Evolutionary conservation across 1,140 invertebrate genomes (phyloP).

Genomic region (Sitodiplosis mosellana): DNA sequence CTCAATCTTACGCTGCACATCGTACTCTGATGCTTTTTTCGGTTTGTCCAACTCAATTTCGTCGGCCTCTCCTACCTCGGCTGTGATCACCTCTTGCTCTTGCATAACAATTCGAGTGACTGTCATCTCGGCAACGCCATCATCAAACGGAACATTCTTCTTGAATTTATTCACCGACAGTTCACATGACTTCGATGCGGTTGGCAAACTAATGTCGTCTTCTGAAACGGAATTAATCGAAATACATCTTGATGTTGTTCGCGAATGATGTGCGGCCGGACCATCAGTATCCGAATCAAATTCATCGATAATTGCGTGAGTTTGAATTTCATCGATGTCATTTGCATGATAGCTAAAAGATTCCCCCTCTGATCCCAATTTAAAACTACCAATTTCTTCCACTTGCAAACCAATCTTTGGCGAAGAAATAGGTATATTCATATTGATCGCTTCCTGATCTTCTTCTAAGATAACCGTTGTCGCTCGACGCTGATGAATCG

Average conservation of each 20-base stretch:
- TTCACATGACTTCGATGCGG: constrained; percentile 32
- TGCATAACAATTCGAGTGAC: constrained; percentile 11
- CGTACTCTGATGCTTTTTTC: neutral
- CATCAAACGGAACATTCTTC: constrained; percentile 12
- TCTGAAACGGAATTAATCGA: constrained; percentile 45
- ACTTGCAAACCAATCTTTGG: constrained; percentile 30
- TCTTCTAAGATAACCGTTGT: constrained; percentile 36
- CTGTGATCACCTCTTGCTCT: constrained; percentile 8
- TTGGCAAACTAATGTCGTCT: constrained; percentile 37
- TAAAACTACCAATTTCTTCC: constrained; percentile 40
- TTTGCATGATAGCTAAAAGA: constrained; percentile 1
- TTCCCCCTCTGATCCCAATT: constrained; percentile 26
- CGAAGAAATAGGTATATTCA: constrained; percentile 27
- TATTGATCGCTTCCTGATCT: constrained; percentile 13
- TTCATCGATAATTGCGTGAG: constrained; percentile 28
- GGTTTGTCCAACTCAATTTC: neutral
- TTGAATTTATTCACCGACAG: constrained; percentile 33
- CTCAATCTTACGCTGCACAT: neutral
- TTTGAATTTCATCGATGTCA: neutral
- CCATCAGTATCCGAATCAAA: constrained; percentile 25
- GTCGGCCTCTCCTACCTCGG: neutral
- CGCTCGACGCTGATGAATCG: constrained; percentile 42
- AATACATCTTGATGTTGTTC: constrained; percentile 24
- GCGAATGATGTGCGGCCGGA: constrained; percentile 21
- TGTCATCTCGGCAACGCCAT: constrained; percentile 4